These are phyloP conservation scores for Holacanthus passer DNA, from an alignment of 2,113 vertebrate species.

Conservation along the genomic window DNA sequence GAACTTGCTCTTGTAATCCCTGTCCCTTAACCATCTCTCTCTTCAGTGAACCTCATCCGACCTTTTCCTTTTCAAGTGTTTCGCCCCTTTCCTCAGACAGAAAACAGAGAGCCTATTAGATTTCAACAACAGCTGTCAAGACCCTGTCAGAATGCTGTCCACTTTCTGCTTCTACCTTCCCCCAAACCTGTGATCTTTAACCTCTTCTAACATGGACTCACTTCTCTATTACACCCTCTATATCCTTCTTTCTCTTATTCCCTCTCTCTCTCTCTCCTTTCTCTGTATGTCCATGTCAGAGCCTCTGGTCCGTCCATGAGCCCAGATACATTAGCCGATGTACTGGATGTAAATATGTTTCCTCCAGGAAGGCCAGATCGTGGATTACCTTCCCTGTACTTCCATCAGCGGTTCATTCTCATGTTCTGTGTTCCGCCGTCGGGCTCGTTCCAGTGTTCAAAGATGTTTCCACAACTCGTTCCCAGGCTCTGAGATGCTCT, in stretches of 20 bases:
- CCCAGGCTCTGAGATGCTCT: constrained; percentile 59
- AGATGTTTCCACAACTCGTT: constrained; percentile 46
- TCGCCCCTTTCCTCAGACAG: constrained; percentile 48
- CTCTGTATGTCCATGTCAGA: constrained; percentile 60
- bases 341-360: constrained; percentile 80
- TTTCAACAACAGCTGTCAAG: constrained; percentile 57
- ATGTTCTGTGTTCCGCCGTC: constrained; percentile 56
- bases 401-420: constrained; percentile 51
- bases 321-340: constrained; percentile 66
- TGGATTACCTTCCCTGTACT: constrained; percentile 46
- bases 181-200: constrained; percentile 41
- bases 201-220: constrained; percentile 37
- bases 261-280: constrained; percentile 25
- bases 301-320: constrained; percentile 71
- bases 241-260: constrained; percentile 15
- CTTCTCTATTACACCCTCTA: constrained; percentile 23
- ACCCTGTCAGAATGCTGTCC: constrained; percentile 52
- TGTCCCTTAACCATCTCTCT: constrained; percentile 43
- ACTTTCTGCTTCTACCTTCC: constrained; percentile 46
- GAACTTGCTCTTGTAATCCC: constrained; percentile 59
- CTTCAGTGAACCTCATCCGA: constrained; percentile 45
- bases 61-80: constrained; percentile 51
- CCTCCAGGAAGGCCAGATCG: constrained; percentile 57
- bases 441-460: constrained; percentile 62
- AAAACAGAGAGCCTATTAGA: constrained; percentile 56